A percentile compares a stretch with the other conserved stretches of the same genome.
These are phyloP conservation scores for Nyctibius grandis DNA, from an alignment of 2,797 vertebrate genomes.

Conservation along the genomic window DNA sequence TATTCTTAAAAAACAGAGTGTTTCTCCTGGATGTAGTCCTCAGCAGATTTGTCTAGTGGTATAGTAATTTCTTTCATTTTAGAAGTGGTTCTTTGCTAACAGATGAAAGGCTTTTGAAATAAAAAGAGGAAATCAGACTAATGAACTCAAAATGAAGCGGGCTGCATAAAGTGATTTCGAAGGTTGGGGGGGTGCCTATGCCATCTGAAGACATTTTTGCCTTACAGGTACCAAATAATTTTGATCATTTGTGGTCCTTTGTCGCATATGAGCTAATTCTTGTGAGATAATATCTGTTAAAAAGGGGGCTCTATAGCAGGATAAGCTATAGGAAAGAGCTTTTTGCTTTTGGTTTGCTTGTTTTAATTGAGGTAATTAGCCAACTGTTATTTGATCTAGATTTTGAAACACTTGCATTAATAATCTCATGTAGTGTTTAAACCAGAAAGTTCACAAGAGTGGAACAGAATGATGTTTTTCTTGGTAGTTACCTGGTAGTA, in stretches of 20 bases:
- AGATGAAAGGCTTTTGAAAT: neutral
- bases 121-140: neutral
- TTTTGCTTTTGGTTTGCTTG: neutral
- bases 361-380: neutral
- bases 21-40: neutral
- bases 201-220: neutral
- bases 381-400: neutral
- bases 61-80: neutral
- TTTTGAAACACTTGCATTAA: neutral
- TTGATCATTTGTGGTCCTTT: neutral
- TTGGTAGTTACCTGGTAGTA: neutral
- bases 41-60: neutral
- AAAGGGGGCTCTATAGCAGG: rapidly evolving
- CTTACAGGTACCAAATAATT: neutral
- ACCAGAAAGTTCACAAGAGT: neutral
- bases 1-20: neutral
- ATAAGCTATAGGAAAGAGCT: neutral
- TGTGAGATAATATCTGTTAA: neutral
- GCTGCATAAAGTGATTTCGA: neutral
- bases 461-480: neutral
- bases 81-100: neutral
- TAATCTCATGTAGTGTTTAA: neutral
- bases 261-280: neutral
- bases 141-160: neutral
- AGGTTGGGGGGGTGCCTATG: neutral